Evolutionary conservation across 2,113 vertebrate genomes (phyloP), one percentile per base, ranked within the genome.

Genomic region (Chelonoidis abingdonii): DNA sequence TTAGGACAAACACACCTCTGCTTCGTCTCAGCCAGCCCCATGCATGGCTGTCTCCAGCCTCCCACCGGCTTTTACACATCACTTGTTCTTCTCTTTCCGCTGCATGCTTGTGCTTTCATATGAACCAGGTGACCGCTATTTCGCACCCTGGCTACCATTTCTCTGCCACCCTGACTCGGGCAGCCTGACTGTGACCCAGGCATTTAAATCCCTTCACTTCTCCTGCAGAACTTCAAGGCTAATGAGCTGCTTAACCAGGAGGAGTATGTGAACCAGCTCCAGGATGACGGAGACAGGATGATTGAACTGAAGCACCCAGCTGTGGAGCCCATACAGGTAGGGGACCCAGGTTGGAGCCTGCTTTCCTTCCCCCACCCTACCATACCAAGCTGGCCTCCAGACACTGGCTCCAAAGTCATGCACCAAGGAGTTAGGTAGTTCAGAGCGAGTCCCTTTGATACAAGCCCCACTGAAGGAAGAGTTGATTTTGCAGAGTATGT

Each of bases 271-370:
- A 99, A 99, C 98, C 97, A 97, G 82, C 98, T 99, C 44, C 99
- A 99, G 98, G 99, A 99, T 0, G 99, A 99, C 2, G 99, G 99
- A 7, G 99, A 99, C 57, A 98, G 98, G 84, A 99, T 99, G 95
- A n/a, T 99, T 8, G 99, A 99, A 86, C 91, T 99, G 52, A 99
- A 99, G 83, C 99, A 99, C 75, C 99, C 99, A 0, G 99, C 99
- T 21, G 93, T 97, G 24, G 89, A 95, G 52, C 98, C 98, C 27
- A 99, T 99, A 88, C 97, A 99, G 99, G 99, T 99, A n/a, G 49
- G 82, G n/a, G 78, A 54, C 49, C 6, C 12, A 9, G 7, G 5
- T 79, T 49, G 22, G 41, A 54, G 5, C 53, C 52, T 6, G 10
- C 27, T 41, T 75, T 6, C 76, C 5, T 59, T 85, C 29, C 44